Conservation (phyloP, 2,888 invertebrate genomes). For the Lasioglossum marginatum region DNA sequence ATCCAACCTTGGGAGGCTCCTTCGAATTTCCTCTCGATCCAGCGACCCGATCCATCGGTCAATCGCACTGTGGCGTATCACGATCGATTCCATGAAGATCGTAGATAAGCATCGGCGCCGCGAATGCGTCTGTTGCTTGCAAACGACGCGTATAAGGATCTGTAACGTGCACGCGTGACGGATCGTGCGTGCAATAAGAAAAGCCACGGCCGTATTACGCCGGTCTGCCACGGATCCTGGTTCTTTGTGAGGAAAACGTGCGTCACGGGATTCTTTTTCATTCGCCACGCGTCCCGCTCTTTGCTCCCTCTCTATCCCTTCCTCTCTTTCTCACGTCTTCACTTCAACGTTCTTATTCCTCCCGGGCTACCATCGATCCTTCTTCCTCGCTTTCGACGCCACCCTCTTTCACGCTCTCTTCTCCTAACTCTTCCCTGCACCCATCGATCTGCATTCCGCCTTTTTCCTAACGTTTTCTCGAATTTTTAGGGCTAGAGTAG, state of each 20-base stretch:
- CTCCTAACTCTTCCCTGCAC: not conserved
- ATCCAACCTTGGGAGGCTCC: conserved; percentile 13
- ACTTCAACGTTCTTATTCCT: not conserved
- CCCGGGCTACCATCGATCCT: conserved; percentile 1
- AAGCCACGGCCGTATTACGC: conserved; percentile 40
- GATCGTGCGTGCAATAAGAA: conserved; percentile 57
- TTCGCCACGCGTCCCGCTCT: conserved; percentile 55
- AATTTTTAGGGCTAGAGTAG: not conserved
- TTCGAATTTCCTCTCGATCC: conserved; percentile 33
- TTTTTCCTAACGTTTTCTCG: not conserved
- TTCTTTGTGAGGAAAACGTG: conserved; percentile 69
- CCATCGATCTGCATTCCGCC: not conserved
- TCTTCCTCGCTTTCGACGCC: conserved; percentile 6
- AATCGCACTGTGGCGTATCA: conserved; percentile 17
- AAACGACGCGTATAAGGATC: conserved; percentile 49
- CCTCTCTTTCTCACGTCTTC: conserved; percentile 2
- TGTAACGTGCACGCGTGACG: conserved; percentile 55
- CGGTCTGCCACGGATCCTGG: conserved; percentile 67
- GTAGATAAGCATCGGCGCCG: conserved; percentile 39
- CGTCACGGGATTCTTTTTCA: conserved; percentile 65
- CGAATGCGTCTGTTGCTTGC: conserved; percentile 34
- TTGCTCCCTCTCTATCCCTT: not conserved
- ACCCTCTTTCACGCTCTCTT: not conserved
- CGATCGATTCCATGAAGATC: conserved; percentile 55
- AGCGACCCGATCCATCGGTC: conserved; percentile 32